These are phyloP conservation scores for Crocodylus rhombifer DNA, from an alignment of 2,797 vertebrate species.

Conservation along the genomic window DNA sequence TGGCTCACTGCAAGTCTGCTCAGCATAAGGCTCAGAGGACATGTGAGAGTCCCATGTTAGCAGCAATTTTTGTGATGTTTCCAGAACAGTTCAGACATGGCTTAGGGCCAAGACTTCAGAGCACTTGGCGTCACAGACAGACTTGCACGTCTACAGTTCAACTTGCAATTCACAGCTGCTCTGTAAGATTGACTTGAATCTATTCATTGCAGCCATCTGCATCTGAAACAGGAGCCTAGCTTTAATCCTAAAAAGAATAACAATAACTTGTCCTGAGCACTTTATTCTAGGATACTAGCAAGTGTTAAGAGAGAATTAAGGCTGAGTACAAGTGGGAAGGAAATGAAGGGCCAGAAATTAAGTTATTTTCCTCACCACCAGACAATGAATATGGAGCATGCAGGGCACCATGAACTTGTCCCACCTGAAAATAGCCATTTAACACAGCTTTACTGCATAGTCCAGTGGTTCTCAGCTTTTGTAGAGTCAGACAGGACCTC, in stretches of 20 bases:
- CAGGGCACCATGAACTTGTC: background rate
- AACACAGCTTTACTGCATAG: background rate
- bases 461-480: no score
- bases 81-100: background rate
- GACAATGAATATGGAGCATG: background rate
- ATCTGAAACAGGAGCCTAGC: background rate
- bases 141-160: background rate
- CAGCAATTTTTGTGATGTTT: constrained; percentile 14
- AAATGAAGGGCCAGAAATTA: background rate
- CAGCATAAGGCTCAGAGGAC: constrained; percentile 48
- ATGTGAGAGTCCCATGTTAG: constrained; percentile 61
- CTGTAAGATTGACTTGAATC: background rate
- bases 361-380: fast-evolving
- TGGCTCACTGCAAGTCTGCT: constrained; percentile 23
- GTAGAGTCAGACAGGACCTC: no score
- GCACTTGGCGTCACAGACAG: background rate
- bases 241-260: background rate
- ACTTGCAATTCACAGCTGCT: background rate
- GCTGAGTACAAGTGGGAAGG: fast-evolving
- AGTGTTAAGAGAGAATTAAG: background rate
- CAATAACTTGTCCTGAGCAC: background rate
- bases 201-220: fast-evolving
- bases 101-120: constrained; percentile 36
- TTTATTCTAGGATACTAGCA: background rate
- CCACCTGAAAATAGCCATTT: background rate